Evolutionary conservation across 2,888 invertebrate species (phyloP), one percentile per base, ranked within the genome.

Genomic region (Eupithecia vulgata): DNA sequence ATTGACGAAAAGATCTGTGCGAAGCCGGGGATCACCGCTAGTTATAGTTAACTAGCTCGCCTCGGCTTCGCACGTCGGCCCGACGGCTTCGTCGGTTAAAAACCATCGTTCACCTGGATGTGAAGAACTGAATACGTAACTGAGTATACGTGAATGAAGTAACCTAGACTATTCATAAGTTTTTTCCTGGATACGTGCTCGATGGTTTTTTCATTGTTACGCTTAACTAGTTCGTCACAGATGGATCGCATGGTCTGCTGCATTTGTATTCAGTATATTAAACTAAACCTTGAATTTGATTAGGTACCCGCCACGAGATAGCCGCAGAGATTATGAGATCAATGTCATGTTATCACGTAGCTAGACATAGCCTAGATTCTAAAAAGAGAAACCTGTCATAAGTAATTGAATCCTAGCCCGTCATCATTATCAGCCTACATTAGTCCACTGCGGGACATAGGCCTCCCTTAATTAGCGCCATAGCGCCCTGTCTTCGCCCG

Each of bases 161-260:
- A 59, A 34, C 34, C 61, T 61, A 34, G 61, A 61, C 30, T 30
- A 35, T 1, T 35, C 6, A 34, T 6, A 17, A 61, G 6, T 6
- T 61, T 34, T 61, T 61, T 25, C 65, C 40, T 40, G 7, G 65
- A 42, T 65, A 65, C 65, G 12, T n/a, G n/a, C n/a, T n/a, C n/a
- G n/a, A n/a, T n/a, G n/a, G n/a, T n/a, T n/a, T n/a, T 61, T 61
- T 25, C 65, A 65, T 40, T 17, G 65, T 65, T 65, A 65, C 65
- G 12, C n/a, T 13, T 42, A 40, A 40, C 40, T 65, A 40, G 65
- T 1, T 65, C 21, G 65, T 65, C 40, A 65, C 65, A 65, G 65
- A 65, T 40, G 37, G 65, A 65, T 65, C 40, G 65, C 65, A 65
- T 65, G 65, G 40, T 65, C 65, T 25, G 37, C 15, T 65, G 65